These are phyloP conservation scores for Cyanoliseus patagonus DNA, from an alignment of 2,113 vertebrate genomes.

Conservation along the genomic window DNA sequence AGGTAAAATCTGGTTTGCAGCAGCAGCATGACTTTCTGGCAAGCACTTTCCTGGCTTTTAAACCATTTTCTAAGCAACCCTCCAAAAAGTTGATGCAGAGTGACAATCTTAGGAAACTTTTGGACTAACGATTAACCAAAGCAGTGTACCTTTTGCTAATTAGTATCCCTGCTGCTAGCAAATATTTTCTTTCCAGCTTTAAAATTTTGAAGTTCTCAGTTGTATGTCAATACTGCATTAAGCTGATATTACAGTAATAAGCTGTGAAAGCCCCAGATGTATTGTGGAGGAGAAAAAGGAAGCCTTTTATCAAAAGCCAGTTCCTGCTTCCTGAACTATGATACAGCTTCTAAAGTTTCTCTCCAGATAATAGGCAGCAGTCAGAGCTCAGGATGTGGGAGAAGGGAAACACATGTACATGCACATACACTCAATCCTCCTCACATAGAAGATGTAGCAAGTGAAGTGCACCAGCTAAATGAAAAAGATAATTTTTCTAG, in stretches of 20 bases:
- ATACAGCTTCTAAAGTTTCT: conserved; percentile 67
- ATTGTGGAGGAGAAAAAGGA: conserved; percentile 70
- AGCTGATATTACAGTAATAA: conserved; percentile 71
- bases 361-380: conserved; percentile 34
- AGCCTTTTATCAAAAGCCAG: conserved; percentile 78
- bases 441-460: not conserved
- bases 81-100: not conserved
- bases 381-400: conserved; percentile 26
- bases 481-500: not conserved
- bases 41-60: conserved; percentile 10
- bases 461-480: not conserved
- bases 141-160: conserved; percentile 45
- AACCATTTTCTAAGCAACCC: not conserved
- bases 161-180: conserved; percentile 33
- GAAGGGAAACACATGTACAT: not conserved
- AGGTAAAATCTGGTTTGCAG: not conserved
- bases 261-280: conserved; percentile 71
- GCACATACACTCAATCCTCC: not conserved
- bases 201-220: conserved; percentile 64
- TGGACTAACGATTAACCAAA: conserved; percentile 53
- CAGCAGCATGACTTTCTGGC: not conserved
- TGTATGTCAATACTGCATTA: conserved; percentile 65
- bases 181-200: conserved; percentile 50
- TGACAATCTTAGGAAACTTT: conserved; percentile 31
- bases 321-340: conserved; percentile 76